A percentile compares a stretch with the other conserved stretches of the same genome.
Conservation (phyloP, 1,140 invertebrate genomes). For the Drosophila bocki region DNA sequence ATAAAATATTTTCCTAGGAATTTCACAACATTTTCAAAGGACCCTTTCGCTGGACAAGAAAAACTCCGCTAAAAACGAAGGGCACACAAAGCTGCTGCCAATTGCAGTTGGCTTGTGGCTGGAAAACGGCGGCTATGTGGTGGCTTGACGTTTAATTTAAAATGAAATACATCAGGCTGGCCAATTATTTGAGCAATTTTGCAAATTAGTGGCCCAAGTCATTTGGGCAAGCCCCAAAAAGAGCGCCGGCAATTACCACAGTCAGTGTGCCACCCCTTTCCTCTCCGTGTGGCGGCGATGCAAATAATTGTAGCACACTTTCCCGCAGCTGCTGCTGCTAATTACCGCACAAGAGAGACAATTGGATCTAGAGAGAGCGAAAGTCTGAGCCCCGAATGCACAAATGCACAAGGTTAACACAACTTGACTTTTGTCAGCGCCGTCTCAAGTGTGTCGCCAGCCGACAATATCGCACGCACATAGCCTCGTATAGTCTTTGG, state of each 20-base stretch:
- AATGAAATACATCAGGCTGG: slow-evolving; percentile 72
- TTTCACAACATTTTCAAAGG: slow-evolving; percentile 2
- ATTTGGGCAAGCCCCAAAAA: slow-evolving; percentile 49
- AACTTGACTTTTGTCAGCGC: slow-evolving; percentile 50
- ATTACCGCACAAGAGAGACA: slow-evolving; percentile 49
- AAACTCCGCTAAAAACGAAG: slow-evolving; percentile 25
- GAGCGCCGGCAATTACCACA: slow-evolving; percentile 60
- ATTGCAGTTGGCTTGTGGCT: slow-evolving; percentile 60
- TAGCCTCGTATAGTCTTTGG: slow-evolving; percentile 4
- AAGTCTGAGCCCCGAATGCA: slow-evolving; percentile 27
- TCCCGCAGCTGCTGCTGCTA: slow-evolving; percentile 53
- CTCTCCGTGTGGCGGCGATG: slow-evolving; percentile 3
- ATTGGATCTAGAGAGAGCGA: slow-evolving; percentile 27
- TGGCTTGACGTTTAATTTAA: slow-evolving; percentile 70
- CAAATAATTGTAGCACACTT: slow-evolving; percentile 62
- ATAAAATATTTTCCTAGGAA: not conserved
- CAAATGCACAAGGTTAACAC: slow-evolving; percentile 47
- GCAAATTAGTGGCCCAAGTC: slow-evolving; percentile 69
- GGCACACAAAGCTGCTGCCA: slow-evolving; percentile 59
- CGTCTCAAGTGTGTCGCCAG: slow-evolving; percentile 42
- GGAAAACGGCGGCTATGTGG: slow-evolving; percentile 23
- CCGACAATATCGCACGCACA: slow-evolving; percentile 33
- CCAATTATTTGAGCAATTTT: slow-evolving; percentile 79
- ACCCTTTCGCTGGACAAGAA: slow-evolving; percentile 4
- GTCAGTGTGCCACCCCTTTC: slow-evolving; percentile 4